These are phyloP conservation scores for Brachyptera risi DNA, from an alignment of 2,888 invertebrate genomes.

Conservation along the genomic window DNA sequence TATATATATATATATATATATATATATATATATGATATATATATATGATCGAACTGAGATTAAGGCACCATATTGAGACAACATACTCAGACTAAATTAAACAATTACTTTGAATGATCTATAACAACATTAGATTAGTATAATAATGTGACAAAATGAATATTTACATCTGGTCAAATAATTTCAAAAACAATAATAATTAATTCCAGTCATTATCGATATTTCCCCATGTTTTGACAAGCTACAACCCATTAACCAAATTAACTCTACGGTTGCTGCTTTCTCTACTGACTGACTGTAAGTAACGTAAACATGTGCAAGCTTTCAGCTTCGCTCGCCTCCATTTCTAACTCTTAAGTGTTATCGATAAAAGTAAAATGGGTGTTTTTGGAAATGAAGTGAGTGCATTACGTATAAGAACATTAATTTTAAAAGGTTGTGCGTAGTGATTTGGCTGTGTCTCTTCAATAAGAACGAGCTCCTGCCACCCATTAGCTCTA, in stretches of 20 bases:
- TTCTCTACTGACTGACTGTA: constrained; percentile 3
- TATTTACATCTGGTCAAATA: no score
- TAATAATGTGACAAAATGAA: no score
- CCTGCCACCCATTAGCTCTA: constrained; percentile 17
- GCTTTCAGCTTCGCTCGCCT: not conserved
- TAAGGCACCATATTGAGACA: no score
- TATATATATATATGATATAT: no score
- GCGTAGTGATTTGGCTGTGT: constrained; percentile 20
- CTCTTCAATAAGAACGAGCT: constrained; percentile 10
- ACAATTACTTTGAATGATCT: no score
- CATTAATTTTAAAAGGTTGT: constrained; percentile 23
- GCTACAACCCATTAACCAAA: not conserved
- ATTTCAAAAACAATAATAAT: no score
- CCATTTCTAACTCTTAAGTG: constrained; percentile 3
- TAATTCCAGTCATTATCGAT: no score
- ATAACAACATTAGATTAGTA: no score
- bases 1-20: no score
- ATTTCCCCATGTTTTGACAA: no score
- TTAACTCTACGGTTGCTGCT: not conserved
- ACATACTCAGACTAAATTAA: no score
- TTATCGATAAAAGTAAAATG: constrained; percentile 20
- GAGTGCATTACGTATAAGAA: constrained; percentile 22
- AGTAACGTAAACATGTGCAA: constrained; percentile 16
- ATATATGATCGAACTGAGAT: no score
- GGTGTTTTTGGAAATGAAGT: constrained; percentile 21